A percentile compares a stretch with the other conserved stretches of the same genome.
phyloP scores from a whole-genome alignment of 2,888 invertebrate species.

The Drosophila quinaria region DNA sequence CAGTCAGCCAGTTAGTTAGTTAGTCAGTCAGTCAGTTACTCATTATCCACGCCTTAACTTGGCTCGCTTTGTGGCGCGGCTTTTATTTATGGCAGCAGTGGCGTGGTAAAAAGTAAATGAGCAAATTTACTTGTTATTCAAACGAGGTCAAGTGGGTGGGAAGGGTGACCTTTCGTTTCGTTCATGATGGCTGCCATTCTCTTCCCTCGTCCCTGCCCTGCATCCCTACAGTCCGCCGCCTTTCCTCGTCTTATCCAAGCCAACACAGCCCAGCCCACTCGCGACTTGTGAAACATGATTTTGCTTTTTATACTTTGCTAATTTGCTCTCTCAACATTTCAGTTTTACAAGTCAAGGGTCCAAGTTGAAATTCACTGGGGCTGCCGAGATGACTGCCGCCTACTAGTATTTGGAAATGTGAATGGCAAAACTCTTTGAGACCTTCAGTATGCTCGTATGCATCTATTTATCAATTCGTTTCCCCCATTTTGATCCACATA shows the following conservation, averaged over 20 bases:
- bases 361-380: conserved; percentile 10
- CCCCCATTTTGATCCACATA: not conserved
- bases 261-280: conserved; percentile 17
- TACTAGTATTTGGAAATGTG: conserved; percentile 1
- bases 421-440: conserved; percentile 22
- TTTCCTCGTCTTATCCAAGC: not conserved
- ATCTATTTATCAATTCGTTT: conserved; percentile 40
- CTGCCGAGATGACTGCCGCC: conserved; percentile 16
- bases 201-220: not conserved
- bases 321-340: conserved; percentile 72
- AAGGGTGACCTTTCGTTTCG: conserved; percentile 8
- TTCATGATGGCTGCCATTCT: conserved; percentile 9
- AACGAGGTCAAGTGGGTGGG: conserved; percentile 77
- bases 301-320: conserved; percentile 77
- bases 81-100: conserved; percentile 56
- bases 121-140: conserved; percentile 72
- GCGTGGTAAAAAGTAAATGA: conserved; percentile 61
- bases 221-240: conserved; percentile 5
- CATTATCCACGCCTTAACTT: conserved; percentile 49
- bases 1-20: conserved; percentile 8
- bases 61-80: conserved; percentile 47
- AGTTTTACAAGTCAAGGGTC: conserved; percentile 56
- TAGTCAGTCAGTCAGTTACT: conserved; percentile 29
- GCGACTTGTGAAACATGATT: conserved; percentile 79
- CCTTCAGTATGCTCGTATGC: conserved; percentile 5